phyloP scores from a whole-genome alignment of 1,140 invertebrate species.

The Plutomurus gul region DNA sequence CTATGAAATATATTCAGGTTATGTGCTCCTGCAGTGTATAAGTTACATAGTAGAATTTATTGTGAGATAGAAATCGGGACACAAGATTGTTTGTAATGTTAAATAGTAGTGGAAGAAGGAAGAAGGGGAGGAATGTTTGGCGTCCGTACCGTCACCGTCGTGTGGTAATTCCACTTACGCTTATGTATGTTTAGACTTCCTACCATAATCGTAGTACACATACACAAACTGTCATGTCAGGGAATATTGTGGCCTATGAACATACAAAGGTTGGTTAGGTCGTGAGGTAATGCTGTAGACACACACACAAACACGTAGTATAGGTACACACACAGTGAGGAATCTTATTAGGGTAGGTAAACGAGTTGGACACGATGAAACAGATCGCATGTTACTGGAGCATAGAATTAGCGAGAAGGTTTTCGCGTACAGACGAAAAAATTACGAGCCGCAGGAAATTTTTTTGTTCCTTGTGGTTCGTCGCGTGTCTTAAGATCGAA shows the following conservation, averaged over 20 bases:
- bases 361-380: constrained; percentile 33
- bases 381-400: constrained; percentile 46
- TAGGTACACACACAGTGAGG: neutral
- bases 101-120: neutral
- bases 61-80: constrained; percentile 13
- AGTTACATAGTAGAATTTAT: neutral
- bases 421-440: constrained; percentile 34
- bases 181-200: no score
- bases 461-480: constrained; percentile 20
- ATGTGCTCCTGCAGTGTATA: no score
- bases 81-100: constrained; percentile 21
- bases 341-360: constrained; percentile 39
- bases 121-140: constrained; percentile 6
- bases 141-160: constrained; percentile 23
- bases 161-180: neutral
- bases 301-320: no score
- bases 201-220: no score
- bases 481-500: constrained; percentile 46
- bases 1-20: no score
- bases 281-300: no score
- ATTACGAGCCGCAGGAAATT: constrained; percentile 30
- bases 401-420: constrained; percentile 45
- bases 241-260: no score
- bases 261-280: no score
- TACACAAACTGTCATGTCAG: no score